phyloP scores from a whole-genome alignment of 2,113 vertebrate genomes.

The Probosciger aterrimus region DNA sequence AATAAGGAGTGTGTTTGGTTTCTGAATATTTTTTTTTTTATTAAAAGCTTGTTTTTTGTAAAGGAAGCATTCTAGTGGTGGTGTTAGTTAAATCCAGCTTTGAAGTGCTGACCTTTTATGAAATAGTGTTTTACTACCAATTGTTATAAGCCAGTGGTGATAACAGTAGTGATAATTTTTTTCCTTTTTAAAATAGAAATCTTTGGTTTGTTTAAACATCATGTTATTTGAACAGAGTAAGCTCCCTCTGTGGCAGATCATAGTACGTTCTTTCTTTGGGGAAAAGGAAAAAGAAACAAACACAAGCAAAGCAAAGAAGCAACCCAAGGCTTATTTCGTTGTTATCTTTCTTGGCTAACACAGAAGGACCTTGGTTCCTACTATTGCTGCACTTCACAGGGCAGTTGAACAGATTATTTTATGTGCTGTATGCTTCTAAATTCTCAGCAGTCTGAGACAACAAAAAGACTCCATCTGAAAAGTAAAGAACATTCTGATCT shows the following conservation, averaged over 20 bases:
- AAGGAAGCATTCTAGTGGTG: background rate
- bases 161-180: background rate
- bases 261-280: background rate
- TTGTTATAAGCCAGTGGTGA: background rate
- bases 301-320: background rate
- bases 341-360: background rate
- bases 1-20: background rate
- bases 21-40: background rate
- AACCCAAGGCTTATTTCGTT: background rate
- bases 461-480: background rate
- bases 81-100: background rate
- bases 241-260: background rate
- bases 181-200: background rate
- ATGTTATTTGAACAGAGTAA: background rate
- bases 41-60: background rate
- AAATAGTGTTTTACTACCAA: background rate
- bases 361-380: background rate
- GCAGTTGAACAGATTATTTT: background rate
- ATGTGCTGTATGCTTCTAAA: background rate
- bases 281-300: background rate
- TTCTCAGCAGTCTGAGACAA: background rate
- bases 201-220: constrained; percentile 8
- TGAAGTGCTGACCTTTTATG: constrained; percentile 12
- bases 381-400: background rate
- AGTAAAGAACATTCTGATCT: background rate